phyloP scores from a whole-genome alignment of 2,888 invertebrate genomes.

The Dasypolia templi region DNA sequence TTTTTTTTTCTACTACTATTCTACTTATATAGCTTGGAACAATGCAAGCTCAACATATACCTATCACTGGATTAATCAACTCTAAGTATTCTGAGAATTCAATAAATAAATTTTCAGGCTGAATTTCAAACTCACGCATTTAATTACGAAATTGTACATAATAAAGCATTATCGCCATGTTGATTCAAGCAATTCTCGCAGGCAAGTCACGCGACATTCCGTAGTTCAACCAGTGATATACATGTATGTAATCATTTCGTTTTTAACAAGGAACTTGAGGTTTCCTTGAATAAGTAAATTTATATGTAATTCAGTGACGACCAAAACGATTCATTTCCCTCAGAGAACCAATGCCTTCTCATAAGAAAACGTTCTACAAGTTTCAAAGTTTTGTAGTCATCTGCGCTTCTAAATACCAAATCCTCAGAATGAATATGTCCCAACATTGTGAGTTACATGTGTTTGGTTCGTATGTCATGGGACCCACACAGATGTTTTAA shows the following conservation, averaged over 20 bases:
- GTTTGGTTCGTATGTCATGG: slow-evolving; percentile 37
- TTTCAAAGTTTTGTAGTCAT: not conserved
- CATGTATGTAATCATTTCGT: no score
- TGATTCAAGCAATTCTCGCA: no score
- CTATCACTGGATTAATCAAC: no score
- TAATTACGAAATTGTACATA: no score
- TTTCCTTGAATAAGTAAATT: not conserved
- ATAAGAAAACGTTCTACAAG: slow-evolving; percentile 18
- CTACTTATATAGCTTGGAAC: not conserved
- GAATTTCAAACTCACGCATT: no score
- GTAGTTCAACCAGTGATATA: no score
- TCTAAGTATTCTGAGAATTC: not conserved
- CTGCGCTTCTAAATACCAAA: not conserved
- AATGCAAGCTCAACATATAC: not conserved
- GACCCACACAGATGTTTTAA: not conserved
- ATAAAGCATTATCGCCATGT: no score
- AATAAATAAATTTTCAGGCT: no score
- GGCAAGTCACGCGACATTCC: no score
- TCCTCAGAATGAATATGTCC: slow-evolving; percentile 13
- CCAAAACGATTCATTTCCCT: not conserved
- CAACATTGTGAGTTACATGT: slow-evolving; percentile 1
- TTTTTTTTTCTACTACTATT: not conserved
- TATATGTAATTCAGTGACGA: not conserved
- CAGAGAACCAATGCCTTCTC: not conserved
- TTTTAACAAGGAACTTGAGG: not conserved